Conservation (phyloP, 2,888 invertebrate genomes). For the Ormyrus rosae region DNA sequence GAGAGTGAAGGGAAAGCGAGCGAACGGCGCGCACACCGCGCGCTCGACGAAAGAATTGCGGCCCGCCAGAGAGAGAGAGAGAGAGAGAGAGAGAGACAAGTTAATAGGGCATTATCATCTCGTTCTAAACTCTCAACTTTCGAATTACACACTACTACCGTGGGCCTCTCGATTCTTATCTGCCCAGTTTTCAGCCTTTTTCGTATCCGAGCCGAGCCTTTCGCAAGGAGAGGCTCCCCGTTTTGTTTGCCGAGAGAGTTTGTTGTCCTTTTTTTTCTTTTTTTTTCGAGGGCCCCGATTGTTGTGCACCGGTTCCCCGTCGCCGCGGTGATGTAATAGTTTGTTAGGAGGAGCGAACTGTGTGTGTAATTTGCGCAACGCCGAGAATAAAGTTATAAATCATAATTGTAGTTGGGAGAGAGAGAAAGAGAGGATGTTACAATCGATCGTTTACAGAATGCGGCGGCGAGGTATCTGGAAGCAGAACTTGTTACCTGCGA, state of each 20-base stretch:
- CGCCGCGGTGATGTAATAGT: too few species aligned
- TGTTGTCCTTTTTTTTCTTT: too few species aligned
- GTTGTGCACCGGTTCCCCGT: too few species aligned
- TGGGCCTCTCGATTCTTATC: constrained; percentile 53
- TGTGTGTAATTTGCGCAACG: not conserved
- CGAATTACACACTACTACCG: constrained; percentile 42
- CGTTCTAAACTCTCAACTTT: constrained; percentile 52
- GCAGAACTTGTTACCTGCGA: too few species aligned
- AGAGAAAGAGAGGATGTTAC: too few species aligned
- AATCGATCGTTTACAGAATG: too few species aligned
- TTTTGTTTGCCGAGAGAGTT: too few species aligned
- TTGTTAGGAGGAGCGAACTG: too few species aligned
- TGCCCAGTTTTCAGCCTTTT: constrained; percentile 14
- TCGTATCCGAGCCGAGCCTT: not conserved
- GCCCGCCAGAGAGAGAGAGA: not conserved
- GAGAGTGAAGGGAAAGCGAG: constrained; percentile 56
- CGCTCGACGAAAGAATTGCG: constrained; percentile 28
- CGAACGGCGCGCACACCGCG: not conserved
- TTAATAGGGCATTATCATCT: constrained; percentile 58
- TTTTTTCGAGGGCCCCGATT: too few species aligned
- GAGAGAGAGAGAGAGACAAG: constrained; percentile 40
- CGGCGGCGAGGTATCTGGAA: too few species aligned
- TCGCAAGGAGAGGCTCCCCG: too few species aligned
- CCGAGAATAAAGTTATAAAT: not conserved
- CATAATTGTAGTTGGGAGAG: not conserved